Base-by-base conservation (phyloP, 1,140 invertebrate species). In the Teleogryllus occipitalis region DNA sequence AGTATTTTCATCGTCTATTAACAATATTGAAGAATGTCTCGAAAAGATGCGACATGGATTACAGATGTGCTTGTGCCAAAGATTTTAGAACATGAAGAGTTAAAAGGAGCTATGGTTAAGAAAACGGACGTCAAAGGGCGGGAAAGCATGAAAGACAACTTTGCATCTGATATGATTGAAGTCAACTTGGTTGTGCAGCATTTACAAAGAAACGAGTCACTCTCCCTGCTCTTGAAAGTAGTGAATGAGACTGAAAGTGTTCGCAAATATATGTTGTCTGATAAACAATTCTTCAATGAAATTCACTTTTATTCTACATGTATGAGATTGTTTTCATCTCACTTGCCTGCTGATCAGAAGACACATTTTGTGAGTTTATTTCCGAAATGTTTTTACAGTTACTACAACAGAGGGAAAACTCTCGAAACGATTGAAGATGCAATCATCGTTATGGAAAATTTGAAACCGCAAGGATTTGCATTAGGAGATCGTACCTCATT, bases 371-470 rank as follows among this genome's bases (percentile, higher is more conserved):
- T 39, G 7, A 47, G 18, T 77, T 78, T 65, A 8, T 65, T 78
- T 78, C 78, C 78, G 15, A 78, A 73, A 15, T 78, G 78, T 18
- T 78, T 72, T 21, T 78, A 78, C 15, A 48, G 15, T 7, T 73
- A 15, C 65, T 7, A 12, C n/a, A 47, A 46, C 27, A 65, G 0
- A 65, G 54, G 54, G 2, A 65, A 65, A 18, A 18, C 10, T 1
- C 54, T 14, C 1, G 54, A 65, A 65, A 18, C 65, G 22, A 2
- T 6, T 27, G 21, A 8, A 18, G 78, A 78, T 49, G 48, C 49
- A 15, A 10, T 78, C 7, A 46, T 78, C 65, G 78, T 78, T 10
- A 47, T 78, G n/a, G 78, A 78, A 47, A 65, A 78, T 73, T 8
- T 78, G 21, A n/a, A 72, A 49, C 4, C 27, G 8, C 27, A 65